Conservation (phyloP, 2,888 invertebrate genomes). For the Dasysyrphus albostriatus region DNA sequence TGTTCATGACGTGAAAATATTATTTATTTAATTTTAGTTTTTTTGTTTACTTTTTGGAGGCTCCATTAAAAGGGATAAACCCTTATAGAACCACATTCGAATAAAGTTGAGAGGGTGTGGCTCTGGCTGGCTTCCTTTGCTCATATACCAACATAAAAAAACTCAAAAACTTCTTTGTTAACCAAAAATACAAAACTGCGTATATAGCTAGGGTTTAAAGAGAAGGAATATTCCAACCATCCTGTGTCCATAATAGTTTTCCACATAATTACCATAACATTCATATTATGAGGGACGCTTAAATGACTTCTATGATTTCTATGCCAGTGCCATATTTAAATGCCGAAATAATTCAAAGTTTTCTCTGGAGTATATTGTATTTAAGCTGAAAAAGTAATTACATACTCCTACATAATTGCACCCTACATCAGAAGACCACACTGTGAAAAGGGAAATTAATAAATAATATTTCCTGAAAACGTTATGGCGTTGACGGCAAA, state of each 20-base stretch:
- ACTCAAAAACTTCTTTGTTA: not conserved
- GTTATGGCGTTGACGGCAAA: not conserved
- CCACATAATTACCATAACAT: not conserved
- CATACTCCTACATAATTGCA: too few species aligned
- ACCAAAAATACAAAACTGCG: not conserved
- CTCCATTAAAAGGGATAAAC: too few species aligned
- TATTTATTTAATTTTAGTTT: not conserved
- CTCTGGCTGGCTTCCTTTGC: not conserved
- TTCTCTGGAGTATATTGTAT: not conserved
- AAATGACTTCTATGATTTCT: not conserved
- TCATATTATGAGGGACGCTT: not conserved
- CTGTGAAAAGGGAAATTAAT: not conserved
- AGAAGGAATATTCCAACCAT: not conserved
- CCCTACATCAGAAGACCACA: not conserved
- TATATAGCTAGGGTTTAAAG: not conserved
- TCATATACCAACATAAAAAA: not conserved
- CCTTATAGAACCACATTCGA: not conserved
- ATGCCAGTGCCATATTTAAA: not conserved
- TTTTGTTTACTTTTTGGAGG: too few species aligned
- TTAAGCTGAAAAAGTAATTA: not conserved
- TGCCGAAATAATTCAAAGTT: not conserved
- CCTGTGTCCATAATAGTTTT: not conserved
- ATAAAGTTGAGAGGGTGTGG: not conserved
- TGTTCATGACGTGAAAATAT: conserved; percentile 28
- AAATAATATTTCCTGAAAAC: not conserved